Evolutionary conservation across 2,113 vertebrate genomes (phyloP).

Genomic region (Caranx ignobilis): DNA sequence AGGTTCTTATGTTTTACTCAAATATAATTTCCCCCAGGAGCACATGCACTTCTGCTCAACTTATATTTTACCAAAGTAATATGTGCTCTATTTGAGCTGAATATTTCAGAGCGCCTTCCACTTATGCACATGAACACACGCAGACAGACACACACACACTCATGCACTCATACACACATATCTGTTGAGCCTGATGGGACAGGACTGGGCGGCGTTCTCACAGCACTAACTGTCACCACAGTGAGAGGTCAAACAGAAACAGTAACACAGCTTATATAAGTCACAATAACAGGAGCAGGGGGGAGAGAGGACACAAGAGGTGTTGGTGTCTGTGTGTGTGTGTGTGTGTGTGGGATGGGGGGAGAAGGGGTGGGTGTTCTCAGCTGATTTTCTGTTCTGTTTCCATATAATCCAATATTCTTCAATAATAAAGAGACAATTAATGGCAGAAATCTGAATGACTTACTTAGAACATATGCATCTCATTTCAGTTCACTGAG

Average conservation of each 20-base stretch:
- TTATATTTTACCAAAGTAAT: constrained; percentile 38
- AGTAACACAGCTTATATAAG: constrained; percentile 81
- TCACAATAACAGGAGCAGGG: constrained; percentile 71
- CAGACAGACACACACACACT: constrained; percentile 25
- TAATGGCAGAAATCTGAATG: not conserved
- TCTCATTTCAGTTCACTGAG: not conserved
- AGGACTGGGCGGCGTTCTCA: constrained; percentile 70
- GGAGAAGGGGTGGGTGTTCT: not conserved
- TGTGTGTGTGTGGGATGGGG: not conserved
- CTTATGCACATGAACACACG: constrained; percentile 20
- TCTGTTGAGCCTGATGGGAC: constrained; percentile 73
- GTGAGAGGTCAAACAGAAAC: constrained; percentile 80
- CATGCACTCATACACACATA: constrained; percentile 28
- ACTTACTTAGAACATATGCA: not conserved
- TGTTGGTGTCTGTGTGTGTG: not conserved
- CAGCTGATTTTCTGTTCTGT: constrained; percentile 3
- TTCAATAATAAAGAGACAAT: constrained; percentile 1
- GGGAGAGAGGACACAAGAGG: constrained; percentile 6
- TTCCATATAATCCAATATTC: not conserved
- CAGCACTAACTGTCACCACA: constrained; percentile 77
- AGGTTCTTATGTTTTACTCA: constrained; percentile 25
- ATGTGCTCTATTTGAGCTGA: constrained; percentile 50
- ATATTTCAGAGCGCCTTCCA: constrained; percentile 40
- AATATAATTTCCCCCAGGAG: constrained; percentile 41
- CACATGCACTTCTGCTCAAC: constrained; percentile 16